These are phyloP conservation scores for Cynopterus brachyotis DNA, from an alignment of 2,113 vertebrate genomes.

Conservation along the genomic window DNA sequence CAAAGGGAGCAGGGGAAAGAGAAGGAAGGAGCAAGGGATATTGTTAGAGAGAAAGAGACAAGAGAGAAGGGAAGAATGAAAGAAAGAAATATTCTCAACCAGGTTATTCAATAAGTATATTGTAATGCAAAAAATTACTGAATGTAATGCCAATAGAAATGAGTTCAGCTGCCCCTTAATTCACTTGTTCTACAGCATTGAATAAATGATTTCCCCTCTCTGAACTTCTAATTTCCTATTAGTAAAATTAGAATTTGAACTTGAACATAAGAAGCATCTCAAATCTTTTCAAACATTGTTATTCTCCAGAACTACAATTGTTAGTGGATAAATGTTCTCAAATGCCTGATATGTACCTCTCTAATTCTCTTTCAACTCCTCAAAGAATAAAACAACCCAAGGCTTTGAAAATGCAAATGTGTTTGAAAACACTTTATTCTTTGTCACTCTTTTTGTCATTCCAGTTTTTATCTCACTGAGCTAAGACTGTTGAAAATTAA, in stretches of 20 bases:
- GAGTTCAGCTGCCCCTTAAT: not conserved
- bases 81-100: not conserved
- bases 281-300: not conserved
- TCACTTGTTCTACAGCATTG: not conserved
- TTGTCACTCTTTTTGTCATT: not conserved
- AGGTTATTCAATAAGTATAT: not conserved
- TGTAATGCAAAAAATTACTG: not conserved
- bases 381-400: not conserved
- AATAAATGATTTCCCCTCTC: not conserved
- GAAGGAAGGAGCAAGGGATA: not conserved
- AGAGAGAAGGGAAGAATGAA: not conserved
- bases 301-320: not conserved
- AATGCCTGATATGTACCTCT: not conserved
- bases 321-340: not conserved
- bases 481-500: constrained; percentile 56
- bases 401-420: not conserved
- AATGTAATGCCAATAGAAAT: not conserved
- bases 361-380: not conserved
- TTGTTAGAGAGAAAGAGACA: not conserved
- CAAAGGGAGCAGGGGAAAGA: not conserved
- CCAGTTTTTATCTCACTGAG: constrained; percentile 38
- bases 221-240: not conserved
- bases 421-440: constrained; percentile 54
- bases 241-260: constrained; percentile 36
- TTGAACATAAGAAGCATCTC: not conserved